Conservation (phyloP, 2,113 vertebrate genomes). For the Otocyon megalotis region DNA sequence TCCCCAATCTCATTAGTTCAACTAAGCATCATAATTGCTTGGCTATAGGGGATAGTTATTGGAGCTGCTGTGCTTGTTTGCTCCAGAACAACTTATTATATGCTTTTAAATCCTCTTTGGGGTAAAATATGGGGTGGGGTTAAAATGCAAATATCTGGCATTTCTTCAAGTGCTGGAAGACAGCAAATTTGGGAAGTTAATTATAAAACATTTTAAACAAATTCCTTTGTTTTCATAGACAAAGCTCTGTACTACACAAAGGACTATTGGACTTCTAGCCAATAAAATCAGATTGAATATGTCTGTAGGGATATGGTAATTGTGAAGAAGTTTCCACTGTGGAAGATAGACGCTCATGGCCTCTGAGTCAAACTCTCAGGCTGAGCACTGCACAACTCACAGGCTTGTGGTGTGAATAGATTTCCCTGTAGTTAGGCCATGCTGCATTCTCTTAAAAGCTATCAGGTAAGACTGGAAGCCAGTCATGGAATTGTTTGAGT, state of each 20-base stretch:
- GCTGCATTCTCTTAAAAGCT: neutral
- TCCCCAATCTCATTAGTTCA: neutral
- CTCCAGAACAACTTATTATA: neutral
- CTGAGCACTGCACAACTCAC: neutral
- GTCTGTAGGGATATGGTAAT: neutral
- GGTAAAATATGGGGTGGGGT: neutral
- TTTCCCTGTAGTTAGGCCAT: neutral
- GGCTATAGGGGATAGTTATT: neutral
- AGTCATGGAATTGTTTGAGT: neutral
- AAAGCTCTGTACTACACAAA: neutral
- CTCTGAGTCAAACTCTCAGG: neutral
- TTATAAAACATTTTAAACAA: conserved; percentile 12
- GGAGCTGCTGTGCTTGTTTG: neutral
- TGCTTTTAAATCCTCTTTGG: conserved; percentile 10
- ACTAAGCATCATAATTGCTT: neutral
- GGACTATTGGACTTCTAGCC: neutral
- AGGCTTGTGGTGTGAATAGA: neutral
- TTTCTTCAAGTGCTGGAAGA: conserved; percentile 25
- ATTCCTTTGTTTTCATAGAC: conserved; percentile 6
- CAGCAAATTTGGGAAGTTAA: neutral
- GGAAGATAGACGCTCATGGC: neutral
- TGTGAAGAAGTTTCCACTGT: neutral
- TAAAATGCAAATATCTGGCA: conserved; percentile 17
- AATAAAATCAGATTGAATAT: neutral
- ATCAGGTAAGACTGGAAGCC: neutral